Evolutionary conservation across 2,797 vertebrate genomes (phyloP).

Genomic region (Sarcophilus harrisii): DNA sequence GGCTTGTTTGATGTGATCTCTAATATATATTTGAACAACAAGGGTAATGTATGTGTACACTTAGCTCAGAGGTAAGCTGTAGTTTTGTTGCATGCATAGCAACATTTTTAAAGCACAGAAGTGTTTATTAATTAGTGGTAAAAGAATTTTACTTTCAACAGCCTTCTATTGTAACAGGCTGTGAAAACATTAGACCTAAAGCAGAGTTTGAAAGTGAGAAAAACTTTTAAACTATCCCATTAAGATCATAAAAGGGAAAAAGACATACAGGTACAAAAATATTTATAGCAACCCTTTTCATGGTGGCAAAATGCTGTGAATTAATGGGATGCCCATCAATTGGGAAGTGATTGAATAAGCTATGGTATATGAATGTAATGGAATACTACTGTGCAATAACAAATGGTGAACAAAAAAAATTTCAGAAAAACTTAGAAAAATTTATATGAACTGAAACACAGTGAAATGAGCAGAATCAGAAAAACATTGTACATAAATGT

Average conservation of each 20-base stretch:
- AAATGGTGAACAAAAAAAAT: too few relatives aligned
- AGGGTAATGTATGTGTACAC: constrained; percentile 49
- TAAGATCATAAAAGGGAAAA: not conserved
- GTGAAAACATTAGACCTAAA: constrained; percentile 7
- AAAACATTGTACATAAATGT: too few relatives aligned
- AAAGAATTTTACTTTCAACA: not conserved
- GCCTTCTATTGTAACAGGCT: not conserved
- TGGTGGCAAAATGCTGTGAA: too few relatives aligned
- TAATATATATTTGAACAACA: constrained; percentile 73
- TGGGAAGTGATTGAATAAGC: too few relatives aligned
- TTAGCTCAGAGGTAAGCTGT: constrained; percentile 31
- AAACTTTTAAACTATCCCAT: not conserved
- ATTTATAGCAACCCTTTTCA: too few relatives aligned
- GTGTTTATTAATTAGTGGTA: not conserved
- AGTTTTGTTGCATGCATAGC: not conserved
- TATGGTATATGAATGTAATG: too few relatives aligned
- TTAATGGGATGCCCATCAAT: too few relatives aligned
- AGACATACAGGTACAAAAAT: too few relatives aligned
- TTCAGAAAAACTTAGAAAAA: too few relatives aligned
- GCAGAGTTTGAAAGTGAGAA: constrained; percentile 14
- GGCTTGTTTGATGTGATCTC: constrained; percentile 70
- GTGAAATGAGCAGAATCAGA: too few relatives aligned
- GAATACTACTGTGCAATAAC: too few relatives aligned
- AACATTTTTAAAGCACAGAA: not conserved
- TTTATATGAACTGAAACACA: too few relatives aligned